Base-by-base conservation (phyloP, 2,888 invertebrate genomes). In the Oxyteleia sp. region DNA sequence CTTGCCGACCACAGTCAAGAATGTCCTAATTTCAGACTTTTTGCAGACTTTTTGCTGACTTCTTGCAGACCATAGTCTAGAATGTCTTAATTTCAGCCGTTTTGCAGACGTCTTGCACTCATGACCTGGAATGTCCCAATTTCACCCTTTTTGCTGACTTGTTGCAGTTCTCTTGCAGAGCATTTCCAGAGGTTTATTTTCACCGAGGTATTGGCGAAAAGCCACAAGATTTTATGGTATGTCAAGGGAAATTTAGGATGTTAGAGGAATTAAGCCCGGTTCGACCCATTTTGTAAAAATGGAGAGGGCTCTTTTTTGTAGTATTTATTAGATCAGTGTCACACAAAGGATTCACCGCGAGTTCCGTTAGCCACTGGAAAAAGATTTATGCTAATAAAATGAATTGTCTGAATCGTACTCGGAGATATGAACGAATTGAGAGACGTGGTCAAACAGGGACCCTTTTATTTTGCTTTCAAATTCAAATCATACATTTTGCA, bases 241-340 rank as follows among this genome's bases (percentile, higher is more conserved):
- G 72, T 72, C 61, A 72, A 61, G 72, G 63, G 61, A 72, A 72
- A 72, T 72, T 61, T 72, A 41, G 53, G 63, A 63, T 72, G 61
- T 51, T 72, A 18, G 32, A 43, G 32, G 72, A 72, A 61, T 72
- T 72, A 72, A 51, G 51, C 53, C 7, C 15, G 41, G 13, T 63
- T 49, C 53, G 43, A 59, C 71, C 59, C 29, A 55, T 59, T 47
- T 61, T 63, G 32, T 63, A 47, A 15, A 43, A 63, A 63, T 47
- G 32, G 16, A 16, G 45, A 43, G 26, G 18, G 45, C 55, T 53
- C 53, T 16, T 53, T 68, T 68, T 43, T 53, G 66, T 51, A 35
- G 51, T 53, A 53, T 26, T 53, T 43, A 23, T 29, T 32, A 63
- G 45, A 47, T 47, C 63, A 23, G 15, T 51, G 23, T 66, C 64